Percentiles rank a stretch among this genome's conserved stretches.
phyloP scores from a whole-genome alignment of 1,140 invertebrate species.

The Caenorhabditis latens region DNA sequence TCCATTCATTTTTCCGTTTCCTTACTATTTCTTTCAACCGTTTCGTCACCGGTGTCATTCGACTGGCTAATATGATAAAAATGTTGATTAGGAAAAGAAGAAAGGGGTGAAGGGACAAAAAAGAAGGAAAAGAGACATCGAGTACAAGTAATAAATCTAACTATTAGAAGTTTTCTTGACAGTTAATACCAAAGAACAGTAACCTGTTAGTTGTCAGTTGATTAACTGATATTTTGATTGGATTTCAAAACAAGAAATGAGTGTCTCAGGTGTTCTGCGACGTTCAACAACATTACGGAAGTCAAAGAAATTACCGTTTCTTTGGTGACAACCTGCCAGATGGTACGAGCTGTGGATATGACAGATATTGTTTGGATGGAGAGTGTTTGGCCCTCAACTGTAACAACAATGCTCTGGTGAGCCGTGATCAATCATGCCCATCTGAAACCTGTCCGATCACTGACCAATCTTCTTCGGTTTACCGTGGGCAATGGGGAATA shows the following conservation, averaged over 20 bases:
- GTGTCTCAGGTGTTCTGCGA: constrained; percentile 76
- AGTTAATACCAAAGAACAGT: neutral
- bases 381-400: constrained; percentile 76
- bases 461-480: constrained; percentile 31
- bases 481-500: constrained; percentile 69
- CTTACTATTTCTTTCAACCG: constrained; percentile 7
- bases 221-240: constrained; percentile 3
- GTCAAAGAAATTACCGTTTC: constrained; percentile 77
- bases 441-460: constrained; percentile 71
- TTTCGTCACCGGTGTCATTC: constrained; percentile 54
- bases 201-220: neutral
- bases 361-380: constrained; percentile 76
- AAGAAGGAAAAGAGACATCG: neutral
- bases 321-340: constrained; percentile 78
- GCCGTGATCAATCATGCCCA: constrained; percentile 72
- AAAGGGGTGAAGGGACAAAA: constrained; percentile 5
- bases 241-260: neutral
- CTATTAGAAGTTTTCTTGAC: neutral
- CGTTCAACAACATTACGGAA: constrained; percentile 70
- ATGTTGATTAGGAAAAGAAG: constrained; percentile 5
- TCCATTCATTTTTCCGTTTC: neutral
- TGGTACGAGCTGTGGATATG: constrained; percentile 76
- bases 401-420: constrained; percentile 69
- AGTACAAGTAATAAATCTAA: constrained; percentile 37
- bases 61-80: constrained; percentile 43